phyloP scores from a whole-genome alignment of 2,888 invertebrate genomes.

The Mamestra brassicae region DNA sequence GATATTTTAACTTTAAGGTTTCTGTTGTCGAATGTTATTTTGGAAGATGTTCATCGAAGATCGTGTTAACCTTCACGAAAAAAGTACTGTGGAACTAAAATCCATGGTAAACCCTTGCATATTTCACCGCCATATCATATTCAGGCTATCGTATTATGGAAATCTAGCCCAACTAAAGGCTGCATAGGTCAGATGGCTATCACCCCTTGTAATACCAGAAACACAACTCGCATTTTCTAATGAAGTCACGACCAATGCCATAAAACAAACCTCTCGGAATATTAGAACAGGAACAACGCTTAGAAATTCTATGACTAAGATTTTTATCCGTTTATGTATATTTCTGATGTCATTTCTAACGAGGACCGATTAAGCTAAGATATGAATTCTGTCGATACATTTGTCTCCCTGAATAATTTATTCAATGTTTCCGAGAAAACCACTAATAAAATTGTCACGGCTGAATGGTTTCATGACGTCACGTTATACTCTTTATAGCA shows the following conservation, averaged over 20 bases:
- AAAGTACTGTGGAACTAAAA: not conserved
- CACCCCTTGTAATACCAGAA: conserved; percentile 26
- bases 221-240: conserved; percentile 35
- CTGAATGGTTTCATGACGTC: conserved; percentile 51
- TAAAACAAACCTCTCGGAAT: conserved; percentile 36
- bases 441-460: conserved; percentile 19
- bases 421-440: conserved; percentile 49
- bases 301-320: conserved; percentile 13
- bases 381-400: conserved; percentile 16
- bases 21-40: not conserved
- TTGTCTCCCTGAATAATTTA: conserved; percentile 30
- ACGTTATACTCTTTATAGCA: conserved; percentile 27
- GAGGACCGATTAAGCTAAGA: conserved; percentile 5
- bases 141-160: conserved; percentile 16
- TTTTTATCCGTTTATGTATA: conserved; percentile 23
- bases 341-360: conserved; percentile 48
- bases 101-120: not conserved
- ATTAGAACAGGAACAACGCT: conserved; percentile 32
- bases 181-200: conserved; percentile 42
- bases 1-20: conserved; percentile 16
- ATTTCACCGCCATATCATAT: conserved; percentile 5
- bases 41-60: not conserved
- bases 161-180: conserved; percentile 27
- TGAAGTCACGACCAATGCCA: conserved; percentile 51
- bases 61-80: not conserved